Conservation (phyloP, 2,797 vertebrate genomes). For the Caiman crocodilus region DNA sequence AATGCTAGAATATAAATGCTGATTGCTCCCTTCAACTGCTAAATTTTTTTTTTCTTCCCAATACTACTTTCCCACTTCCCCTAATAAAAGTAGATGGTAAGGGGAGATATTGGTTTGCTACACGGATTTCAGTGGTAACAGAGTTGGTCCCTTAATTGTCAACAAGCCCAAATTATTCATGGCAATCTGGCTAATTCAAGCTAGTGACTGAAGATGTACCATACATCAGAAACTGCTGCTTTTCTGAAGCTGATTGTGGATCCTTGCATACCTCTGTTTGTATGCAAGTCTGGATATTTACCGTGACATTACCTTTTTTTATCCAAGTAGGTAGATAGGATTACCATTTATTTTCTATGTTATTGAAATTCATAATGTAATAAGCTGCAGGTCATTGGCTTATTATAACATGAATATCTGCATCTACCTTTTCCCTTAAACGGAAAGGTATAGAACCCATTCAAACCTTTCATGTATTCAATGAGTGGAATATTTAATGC, state of each 20-base stretch:
- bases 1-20: not conserved
- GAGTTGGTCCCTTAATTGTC: not conserved
- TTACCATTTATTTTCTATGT: constrained; percentile 76
- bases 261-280: constrained; percentile 58
- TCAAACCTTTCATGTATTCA: constrained; percentile 56
- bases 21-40: not conserved
- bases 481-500: constrained; percentile 59
- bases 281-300: constrained; percentile 71
- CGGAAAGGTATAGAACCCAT: constrained; percentile 69
- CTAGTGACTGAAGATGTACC: constrained; percentile 2
- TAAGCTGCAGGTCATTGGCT: constrained; percentile 78
- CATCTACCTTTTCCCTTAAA: constrained; percentile 71
- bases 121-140: not conserved
- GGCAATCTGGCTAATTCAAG: constrained; percentile 18
- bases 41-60: not conserved
- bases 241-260: constrained; percentile 69
- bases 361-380: constrained; percentile 63
- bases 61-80: not conserved
- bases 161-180: not conserved
- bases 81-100: not conserved
- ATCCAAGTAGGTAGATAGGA: constrained; percentile 63
- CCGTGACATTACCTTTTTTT: constrained; percentile 60
- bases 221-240: constrained; percentile 63
- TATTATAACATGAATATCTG: constrained; percentile 68
- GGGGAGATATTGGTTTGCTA: not conserved